Conservation (phyloP, 2,888 invertebrate genomes). For the Diabrotica balteata region DNA sequence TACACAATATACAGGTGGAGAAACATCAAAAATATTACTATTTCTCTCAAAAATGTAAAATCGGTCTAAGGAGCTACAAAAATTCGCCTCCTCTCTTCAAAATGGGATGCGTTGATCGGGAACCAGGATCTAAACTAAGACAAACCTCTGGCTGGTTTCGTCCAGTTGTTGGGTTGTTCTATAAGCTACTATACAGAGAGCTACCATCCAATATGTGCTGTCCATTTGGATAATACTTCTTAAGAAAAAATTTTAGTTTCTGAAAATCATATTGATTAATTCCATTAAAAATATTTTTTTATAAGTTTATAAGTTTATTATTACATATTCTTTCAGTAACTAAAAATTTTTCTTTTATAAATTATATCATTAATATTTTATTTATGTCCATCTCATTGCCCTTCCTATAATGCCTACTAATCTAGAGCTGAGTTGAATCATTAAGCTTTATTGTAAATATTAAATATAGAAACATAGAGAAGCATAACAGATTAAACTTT, state of each 20-base stretch:
- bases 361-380: too few species aligned
- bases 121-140: conserved; percentile 25
- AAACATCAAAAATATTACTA: conserved; percentile 52
- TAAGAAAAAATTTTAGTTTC: conserved; percentile 7
- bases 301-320: too few species aligned
- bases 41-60: conserved; percentile 45
- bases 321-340: neutral
- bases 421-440: neutral
- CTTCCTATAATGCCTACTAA: conserved; percentile 4
- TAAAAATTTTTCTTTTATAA: conserved; percentile 15
- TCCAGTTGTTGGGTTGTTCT: conserved; percentile 32
- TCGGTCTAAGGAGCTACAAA: conserved; percentile 19
- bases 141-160: conserved; percentile 34
- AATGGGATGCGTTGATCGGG: conserved; percentile 31
- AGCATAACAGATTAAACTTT: too few species aligned
- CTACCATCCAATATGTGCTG: neutral
- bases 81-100: conserved; percentile 27
- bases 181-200: conserved; percentile 13
- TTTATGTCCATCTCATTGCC: conserved; percentile 16
- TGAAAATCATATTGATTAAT: too few species aligned
- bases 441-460: neutral
- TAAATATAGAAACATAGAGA: too few species aligned
- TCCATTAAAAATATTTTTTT: too few species aligned
- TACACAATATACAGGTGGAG: conserved; percentile 55
- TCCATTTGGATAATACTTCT: conserved; percentile 1